These are phyloP conservation scores for Fundulus diaphanus DNA, from an alignment of 2,797 vertebrate genomes.

Conservation along the genomic window DNA sequence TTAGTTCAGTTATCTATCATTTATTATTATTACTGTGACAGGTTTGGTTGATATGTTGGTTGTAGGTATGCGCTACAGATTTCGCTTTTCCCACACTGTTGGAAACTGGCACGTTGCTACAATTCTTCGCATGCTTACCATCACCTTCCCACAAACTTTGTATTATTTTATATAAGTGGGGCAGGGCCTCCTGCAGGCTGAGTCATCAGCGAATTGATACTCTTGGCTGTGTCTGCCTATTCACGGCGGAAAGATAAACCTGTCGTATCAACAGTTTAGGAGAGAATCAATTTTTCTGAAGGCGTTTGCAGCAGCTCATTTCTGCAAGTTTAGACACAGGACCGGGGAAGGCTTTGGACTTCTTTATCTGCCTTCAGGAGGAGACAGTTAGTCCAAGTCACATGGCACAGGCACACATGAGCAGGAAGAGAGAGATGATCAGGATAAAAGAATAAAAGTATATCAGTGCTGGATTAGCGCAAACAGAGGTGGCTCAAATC, in stretches of 20 bases:
- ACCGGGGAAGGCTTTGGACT: conserved; percentile 44
- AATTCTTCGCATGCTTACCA: conserved; percentile 38
- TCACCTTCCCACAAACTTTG: conserved; percentile 27
- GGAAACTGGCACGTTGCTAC: conserved; percentile 14
- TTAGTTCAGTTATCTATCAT: neutral
- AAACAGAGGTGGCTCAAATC: conserved; percentile 39
- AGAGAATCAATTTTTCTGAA: conserved; percentile 35
- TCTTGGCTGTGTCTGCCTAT: conserved; percentile 9
- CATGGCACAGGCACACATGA: conserved; percentile 64
- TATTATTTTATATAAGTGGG: conserved; percentile 1
- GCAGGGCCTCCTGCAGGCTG: conserved; percentile 6
- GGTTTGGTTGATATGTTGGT: neutral
- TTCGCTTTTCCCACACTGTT: conserved; percentile 30
- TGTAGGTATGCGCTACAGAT: conserved; percentile 6
- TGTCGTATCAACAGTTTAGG: conserved; percentile 19
- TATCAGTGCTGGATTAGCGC: conserved; percentile 37
- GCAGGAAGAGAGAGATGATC: conserved; percentile 32
- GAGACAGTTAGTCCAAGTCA: conserved; percentile 61
- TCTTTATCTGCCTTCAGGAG: conserved; percentile 48
- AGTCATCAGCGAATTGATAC: conserved; percentile 11
- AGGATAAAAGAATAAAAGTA: conserved; percentile 40
- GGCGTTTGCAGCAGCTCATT: conserved; percentile 26
- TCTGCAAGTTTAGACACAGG: conserved; percentile 54
- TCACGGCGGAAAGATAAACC: conserved; percentile 15
- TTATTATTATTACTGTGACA: conserved; percentile 1